phyloP scores from a whole-genome alignment of 2,113 vertebrate species.

The Chionodraco myersi region DNA sequence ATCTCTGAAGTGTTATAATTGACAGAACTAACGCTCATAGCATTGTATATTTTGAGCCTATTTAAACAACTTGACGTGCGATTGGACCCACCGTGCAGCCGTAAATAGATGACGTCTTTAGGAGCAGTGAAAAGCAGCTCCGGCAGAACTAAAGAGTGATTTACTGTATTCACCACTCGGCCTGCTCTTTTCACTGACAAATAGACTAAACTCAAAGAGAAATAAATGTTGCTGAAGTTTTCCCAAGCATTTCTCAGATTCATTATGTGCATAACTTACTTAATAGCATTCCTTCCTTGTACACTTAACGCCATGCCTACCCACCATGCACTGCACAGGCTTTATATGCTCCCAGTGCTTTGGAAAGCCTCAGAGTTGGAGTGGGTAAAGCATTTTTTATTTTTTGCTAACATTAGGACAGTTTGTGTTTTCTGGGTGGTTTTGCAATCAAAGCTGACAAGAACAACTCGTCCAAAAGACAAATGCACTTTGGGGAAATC shows the following conservation, averaged over 20 bases:
- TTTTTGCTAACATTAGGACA: slow-evolving; percentile 50
- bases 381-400: slow-evolving; percentile 48
- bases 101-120: slow-evolving; percentile 68
- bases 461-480: slow-evolving; percentile 38
- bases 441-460: slow-evolving; percentile 51
- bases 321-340: slow-evolving; percentile 74
- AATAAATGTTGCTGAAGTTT: slow-evolving; percentile 78
- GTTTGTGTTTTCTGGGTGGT: slow-evolving; percentile 52
- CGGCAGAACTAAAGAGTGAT: slow-evolving; percentile 80
- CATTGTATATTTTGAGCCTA: slow-evolving; percentile 61
- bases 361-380: slow-evolving; percentile 56
- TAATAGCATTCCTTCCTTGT: slow-evolving; percentile 81
- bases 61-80: slow-evolving; percentile 61
- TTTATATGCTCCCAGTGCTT: slow-evolving; percentile 72
- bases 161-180: slow-evolving; percentile 77
- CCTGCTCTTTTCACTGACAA: slow-evolving; percentile 72
- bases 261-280: slow-evolving; percentile 84
- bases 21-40: slow-evolving; percentile 50
- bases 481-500: slow-evolving; percentile 35
- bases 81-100: slow-evolving; percentile 56
- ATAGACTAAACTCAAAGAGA: slow-evolving; percentile 71
- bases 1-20: slow-evolving; percentile 29
- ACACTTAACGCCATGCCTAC: slow-evolving; percentile 76
- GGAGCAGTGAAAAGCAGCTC: slow-evolving; percentile 58
- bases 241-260: slow-evolving; percentile 82